Base-by-base conservation (phyloP, 2,113 vertebrate species). In the Istiophorus platypterus region DNA sequence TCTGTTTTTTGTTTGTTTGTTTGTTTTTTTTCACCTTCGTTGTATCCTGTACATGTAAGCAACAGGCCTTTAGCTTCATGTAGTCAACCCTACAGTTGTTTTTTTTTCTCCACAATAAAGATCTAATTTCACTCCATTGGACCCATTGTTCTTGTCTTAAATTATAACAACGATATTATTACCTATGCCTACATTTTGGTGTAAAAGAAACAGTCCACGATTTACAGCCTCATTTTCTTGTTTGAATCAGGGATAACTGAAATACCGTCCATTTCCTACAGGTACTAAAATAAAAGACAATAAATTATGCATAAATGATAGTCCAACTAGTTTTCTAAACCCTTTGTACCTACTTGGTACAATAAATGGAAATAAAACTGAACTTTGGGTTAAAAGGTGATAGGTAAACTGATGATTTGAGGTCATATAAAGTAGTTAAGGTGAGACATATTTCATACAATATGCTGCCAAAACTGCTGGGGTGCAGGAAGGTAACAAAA, bases 91-190 rank as follows among this genome's bases (percentile, higher is more conserved):
- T 71, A 56, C 58, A 52, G 37, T 64, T 37, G 65, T 90, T 92
- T 42, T 84, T 24, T 79, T 82, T 34, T 34, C 31, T 82, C 81
- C 80, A 90, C 58, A 95, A 95, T 94, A 95, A 95, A 94, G 65
- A 80, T 78, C 42, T 71, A 45, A 86, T 86, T 86, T 87, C 89
- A 88, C 79, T 87, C 54, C 54, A 88, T 18, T n/a, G n/a, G n/a
- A n/a, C n/a, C 5, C 11, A 17, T 4, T 49, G 20, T 71, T 74
- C 12, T 39, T 79, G 20, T 73, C 18, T 68, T 66, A 0, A 81
- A 45, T 78, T 0, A 31, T 15, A 47, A 29, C 8, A 11, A 47
- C 58, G 34, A 20, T 9, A 41, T 9, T 8, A 41, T 9, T 41
- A 47, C 42, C 41, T 11, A 11, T 41, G 41, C 10, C 15, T 45